A percentile compares a stretch with the other conserved stretches of the same genome.
These are phyloP conservation scores for Ridgeia piscesae DNA, from an alignment of 1,140 invertebrate genomes.

Conservation along the genomic window DNA sequence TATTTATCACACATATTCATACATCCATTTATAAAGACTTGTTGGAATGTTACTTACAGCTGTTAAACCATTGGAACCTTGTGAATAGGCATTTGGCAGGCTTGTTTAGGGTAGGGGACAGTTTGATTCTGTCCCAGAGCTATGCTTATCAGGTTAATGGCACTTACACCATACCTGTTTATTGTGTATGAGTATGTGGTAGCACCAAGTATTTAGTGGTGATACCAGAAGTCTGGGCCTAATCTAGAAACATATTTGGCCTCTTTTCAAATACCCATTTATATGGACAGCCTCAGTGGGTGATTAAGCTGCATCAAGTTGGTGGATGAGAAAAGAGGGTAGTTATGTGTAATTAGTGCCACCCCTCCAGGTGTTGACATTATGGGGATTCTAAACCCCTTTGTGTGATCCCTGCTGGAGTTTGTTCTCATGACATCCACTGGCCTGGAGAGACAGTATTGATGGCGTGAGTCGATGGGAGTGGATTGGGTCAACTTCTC, in stretches of 20 bases:
- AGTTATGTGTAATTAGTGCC: not conserved
- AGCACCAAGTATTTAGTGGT: not conserved
- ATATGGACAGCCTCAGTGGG: not conserved
- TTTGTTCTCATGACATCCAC: not conserved
- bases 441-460: not conserved
- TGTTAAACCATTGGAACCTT: not conserved
- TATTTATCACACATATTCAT: not conserved
- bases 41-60: not conserved
- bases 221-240: not conserved
- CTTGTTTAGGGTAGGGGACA: not conserved
- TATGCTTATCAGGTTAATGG: not conserved
- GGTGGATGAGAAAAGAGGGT: not conserved
- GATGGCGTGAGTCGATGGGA: not conserved
- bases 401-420: not conserved
- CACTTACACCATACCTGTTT: not conserved
- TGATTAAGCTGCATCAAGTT: not conserved
- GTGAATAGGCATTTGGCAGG: not conserved
- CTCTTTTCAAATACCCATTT: not conserved
- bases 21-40: not conserved
- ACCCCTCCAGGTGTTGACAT: not conserved
- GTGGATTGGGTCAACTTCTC: not conserved
- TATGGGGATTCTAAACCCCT: not conserved
- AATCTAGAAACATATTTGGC: not conserved
- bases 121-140: not conserved
- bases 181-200: not conserved